Percentiles rank a stretch among this genome's conserved stretches.
Conservation (phyloP, 2,113 vertebrate species). For the Gymnobelideus leadbeateri region DNA sequence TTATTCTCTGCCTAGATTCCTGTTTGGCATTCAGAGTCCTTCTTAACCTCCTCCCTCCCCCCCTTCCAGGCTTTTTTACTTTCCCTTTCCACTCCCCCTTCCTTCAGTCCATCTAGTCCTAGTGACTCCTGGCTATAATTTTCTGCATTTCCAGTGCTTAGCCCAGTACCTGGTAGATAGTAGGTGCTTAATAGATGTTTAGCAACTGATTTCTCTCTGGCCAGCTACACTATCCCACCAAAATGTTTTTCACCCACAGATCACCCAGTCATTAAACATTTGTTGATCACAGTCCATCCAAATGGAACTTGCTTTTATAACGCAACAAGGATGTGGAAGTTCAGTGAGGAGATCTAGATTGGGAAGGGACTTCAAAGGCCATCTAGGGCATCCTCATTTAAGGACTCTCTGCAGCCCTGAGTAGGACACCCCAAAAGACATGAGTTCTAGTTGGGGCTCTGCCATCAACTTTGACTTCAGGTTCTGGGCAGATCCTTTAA, state of each 20-base stretch:
- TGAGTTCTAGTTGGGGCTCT: not conserved
- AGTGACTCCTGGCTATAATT: not conserved
- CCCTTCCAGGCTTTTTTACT: not conserved
- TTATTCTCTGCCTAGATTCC: not conserved
- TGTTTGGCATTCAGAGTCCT: not conserved
- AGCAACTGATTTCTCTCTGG: not conserved
- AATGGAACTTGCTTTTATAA: not conserved
- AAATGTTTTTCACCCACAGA: not conserved
- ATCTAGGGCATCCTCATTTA: not conserved
- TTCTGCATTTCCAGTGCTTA: not conserved
- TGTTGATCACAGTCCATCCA: not conserved
- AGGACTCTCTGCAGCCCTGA: not conserved
- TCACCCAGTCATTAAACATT: not conserved
- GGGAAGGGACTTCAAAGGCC: not conserved
- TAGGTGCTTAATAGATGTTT: slow-evolving; percentile 28
- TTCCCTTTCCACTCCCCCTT: not conserved
- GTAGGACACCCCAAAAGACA: not conserved
- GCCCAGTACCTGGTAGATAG: not conserved
- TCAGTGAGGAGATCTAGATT: not conserved
- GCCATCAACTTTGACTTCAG: not conserved
- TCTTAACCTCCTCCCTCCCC: no score
- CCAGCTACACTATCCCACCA: not conserved
- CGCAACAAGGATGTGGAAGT: not conserved
- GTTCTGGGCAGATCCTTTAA: not conserved
- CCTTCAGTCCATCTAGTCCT: not conserved